Evolutionary conservation across 2,888 invertebrate genomes (phyloP), one percentile per base, ranked within the genome.

Genomic region (Auanema sp.): DNA sequence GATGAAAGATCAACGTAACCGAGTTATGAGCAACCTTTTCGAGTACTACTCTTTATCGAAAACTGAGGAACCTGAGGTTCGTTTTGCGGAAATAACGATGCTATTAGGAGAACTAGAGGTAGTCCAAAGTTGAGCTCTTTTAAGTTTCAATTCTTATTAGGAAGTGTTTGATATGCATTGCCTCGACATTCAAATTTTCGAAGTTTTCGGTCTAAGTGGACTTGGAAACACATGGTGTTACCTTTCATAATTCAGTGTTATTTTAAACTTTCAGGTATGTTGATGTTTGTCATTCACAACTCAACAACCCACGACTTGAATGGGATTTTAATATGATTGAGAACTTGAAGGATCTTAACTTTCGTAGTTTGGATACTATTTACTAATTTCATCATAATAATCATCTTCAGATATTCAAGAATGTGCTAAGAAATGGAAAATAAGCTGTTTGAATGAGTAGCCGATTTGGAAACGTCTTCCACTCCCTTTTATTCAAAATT

Each of bases 131-230:
- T 8, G 16, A 33, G n/a, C 40, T 23, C 14, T n/a, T 10, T 52
- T 24, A 10, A 23, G 4, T 52, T 23, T 5, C 18, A 16, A n/a
- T n/a, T 12, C 18, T 43, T 64, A 72, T 44, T 65, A 79, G 79
- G 63, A 66, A 21, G 69, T 79, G 50, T 76, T 71, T 57, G 77
- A 76, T 54, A 65, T 67, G 59, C 76, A 80, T 51, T 75, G 75
- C 44, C 71, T 72, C 60, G 79, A 81, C 61, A 77, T 78, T 64
- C 79, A 81, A 68, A 78, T 81, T n/a, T 76, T 78, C 16, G 79
- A 81, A 58, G 67, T 81, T n/a, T 81, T 81, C 67, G 76, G 81
- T 47, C 79, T 81, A 56, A 76, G 76, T 54, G 77, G 10, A 47
- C 16, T 47, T 5, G 47, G 47, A 3, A 47, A 47, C 47, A 47